Base-by-base conservation (phyloP, 2,797 vertebrate species). In the Lepidocolaptes lacrymiger region DNA sequence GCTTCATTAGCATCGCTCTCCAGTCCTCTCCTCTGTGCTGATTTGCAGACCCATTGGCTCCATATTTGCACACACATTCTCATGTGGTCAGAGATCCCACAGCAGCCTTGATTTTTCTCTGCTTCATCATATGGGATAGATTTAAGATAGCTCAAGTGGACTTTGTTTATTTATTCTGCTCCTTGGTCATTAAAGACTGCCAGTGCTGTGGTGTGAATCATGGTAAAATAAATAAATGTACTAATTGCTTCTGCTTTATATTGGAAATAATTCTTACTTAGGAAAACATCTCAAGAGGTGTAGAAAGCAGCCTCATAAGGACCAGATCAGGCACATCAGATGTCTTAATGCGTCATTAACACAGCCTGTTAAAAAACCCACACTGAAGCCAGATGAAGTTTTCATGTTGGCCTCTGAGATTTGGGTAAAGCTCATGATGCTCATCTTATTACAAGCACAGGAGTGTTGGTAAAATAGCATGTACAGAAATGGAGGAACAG, bases 211-310 rank as follows among this genome's bases (percentile, higher is more conserved):
- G 82, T 96, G 88, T 73, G 87, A 90, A 78, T 73, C 80, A n/a
- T 52, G 46, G 79, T 22, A 86, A 96, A 71, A 81, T 54, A 94
- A 95, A 95, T 66, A 95, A 79, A 92, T 30, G 28, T 59, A 46
- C 66, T 94, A 96, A 96, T 95, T 95, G 37, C 63, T 88, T 52
- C 69, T 88, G 20, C 76, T 85, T 94, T 90, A 22, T 28, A 7
- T 54, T 91, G 74, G 73, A 93, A 93, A 34, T 4, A 27, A n/a
- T 85, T 87, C 85, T 82, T 62, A 32, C 48, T 76, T 86, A 71
- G 32, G 28, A 69, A 95, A 91, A 90, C 56, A 43, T 85, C 64
- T 66, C 67, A 56, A n/a, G 54, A 89, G 62, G 82, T 91, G 67
- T 54, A 26, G 79, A 93, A 94, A 91, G 66, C 69, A 78, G 62